phyloP scores from a whole-genome alignment of 2,113 vertebrate genomes.

The Phasianus colchicus region DNA sequence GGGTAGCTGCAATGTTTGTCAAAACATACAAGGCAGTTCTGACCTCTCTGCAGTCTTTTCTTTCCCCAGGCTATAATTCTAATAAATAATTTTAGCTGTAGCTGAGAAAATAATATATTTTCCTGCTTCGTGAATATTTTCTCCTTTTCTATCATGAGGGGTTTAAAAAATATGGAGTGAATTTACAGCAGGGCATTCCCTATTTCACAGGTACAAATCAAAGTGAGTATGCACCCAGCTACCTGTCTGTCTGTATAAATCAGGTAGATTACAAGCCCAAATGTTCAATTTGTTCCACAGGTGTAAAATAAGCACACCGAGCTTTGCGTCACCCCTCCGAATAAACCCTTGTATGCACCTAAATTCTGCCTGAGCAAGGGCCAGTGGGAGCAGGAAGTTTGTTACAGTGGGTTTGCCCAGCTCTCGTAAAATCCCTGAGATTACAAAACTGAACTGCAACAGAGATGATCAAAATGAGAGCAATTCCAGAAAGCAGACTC shows the following conservation, averaged over 20 bases:
- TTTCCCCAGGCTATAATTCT: neutral
- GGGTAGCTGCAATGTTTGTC: neutral
- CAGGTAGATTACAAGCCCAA: neutral
- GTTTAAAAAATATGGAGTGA: neutral
- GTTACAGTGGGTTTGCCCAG: neutral
- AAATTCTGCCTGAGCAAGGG: neutral
- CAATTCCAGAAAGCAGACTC: neutral
- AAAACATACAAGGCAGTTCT: neutral
- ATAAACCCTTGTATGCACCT: neutral
- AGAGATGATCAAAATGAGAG: neutral
- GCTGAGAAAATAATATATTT: neutral
- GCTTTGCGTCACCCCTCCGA: neutral
- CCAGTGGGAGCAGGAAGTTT: neutral
- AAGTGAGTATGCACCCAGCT: neutral
- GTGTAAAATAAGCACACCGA: neutral
- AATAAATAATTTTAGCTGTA: neutral
- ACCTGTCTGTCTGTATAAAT: neutral
- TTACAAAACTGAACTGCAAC: neutral
- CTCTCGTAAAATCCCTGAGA: neutral
- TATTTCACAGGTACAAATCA: conserved; percentile 22
- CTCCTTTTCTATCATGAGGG: neutral
- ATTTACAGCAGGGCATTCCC: neutral
- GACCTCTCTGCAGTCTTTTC: neutral
- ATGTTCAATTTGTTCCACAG: neutral
- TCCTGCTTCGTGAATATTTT: conserved; percentile 1